Base-by-base conservation (phyloP, 2,888 invertebrate species). In the Platerodrilus igneus region DNA sequence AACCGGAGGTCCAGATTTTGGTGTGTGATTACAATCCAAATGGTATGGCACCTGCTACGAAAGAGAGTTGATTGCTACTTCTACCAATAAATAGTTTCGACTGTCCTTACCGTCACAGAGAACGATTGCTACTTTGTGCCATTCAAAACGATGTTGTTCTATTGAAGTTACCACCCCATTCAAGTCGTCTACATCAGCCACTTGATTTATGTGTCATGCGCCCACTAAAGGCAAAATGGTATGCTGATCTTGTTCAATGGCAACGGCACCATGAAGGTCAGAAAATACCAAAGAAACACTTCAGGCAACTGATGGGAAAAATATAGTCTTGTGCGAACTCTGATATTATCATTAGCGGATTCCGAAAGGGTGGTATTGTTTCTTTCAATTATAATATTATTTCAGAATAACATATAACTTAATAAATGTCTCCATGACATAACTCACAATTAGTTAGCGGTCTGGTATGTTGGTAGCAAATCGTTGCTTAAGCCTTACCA, bases 151-250 rank as follows among this genome's bases (percentile, higher is more conserved):
- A 23, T 11, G 8, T 37, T n/a, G 13, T 10, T 16, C 19, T 37
- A 15, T 21, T 37, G 11, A 37, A 28, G 13, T 13, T 38, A 18
- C 29, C 28, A 9, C 36, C 29, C 6, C 36, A 27, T n/a, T 20
- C 28, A 6, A 18, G 19, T 9, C 36, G 29, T 17, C 20, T 36
- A 16, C 15, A 29, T 4, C 36, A n/a, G n/a, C 19, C 36, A 9
- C 29, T 28, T n/a, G 36, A 36, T 14, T 19, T 36, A 27, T 8
- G 19, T 11, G 36, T 30, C 8, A 29, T 36, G n/a, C 13, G 29
- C 9, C 32, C 38, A 8, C 19, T 38, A 10, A 38, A 38, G 21
- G 3, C 26, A 5, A 25, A 16, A 9, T 38, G 38, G 38, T 11
- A 38, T 33, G 14, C 22, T 5, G 8, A 7, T 18, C n/a, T 36